phyloP scores from a whole-genome alignment of 2,888 invertebrate species.

The Hermaeophaga mercurialis region DNA sequence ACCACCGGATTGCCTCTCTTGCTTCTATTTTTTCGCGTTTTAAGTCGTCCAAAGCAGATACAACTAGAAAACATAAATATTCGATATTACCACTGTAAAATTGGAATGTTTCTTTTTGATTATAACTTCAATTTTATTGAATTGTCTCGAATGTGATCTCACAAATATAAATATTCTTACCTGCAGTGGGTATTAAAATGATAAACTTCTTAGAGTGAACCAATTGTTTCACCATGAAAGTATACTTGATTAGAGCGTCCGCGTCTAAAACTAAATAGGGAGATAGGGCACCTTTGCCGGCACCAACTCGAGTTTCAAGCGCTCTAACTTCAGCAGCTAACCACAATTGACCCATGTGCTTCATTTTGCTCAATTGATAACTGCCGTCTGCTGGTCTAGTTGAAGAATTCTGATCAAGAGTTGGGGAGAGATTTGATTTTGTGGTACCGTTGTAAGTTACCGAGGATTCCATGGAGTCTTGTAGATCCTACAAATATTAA shows the following conservation, averaged over 20 bases:
- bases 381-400: slow-evolving; percentile 21
- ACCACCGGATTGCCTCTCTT: slow-evolving; percentile 91
- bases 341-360: slow-evolving; percentile 89
- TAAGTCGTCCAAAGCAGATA: slow-evolving; percentile 85
- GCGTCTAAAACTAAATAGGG: slow-evolving; percentile 90
- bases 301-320: slow-evolving; percentile 73
- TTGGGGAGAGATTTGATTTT: slow-evolving; percentile 2
- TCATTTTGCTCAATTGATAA: slow-evolving; percentile 68
- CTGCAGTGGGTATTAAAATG: slow-evolving; percentile 84
- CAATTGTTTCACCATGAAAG: slow-evolving; percentile 79
- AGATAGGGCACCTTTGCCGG: slow-evolving; percentile 65
- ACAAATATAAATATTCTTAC: slow-evolving; percentile 61
- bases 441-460: slow-evolving; percentile 10
- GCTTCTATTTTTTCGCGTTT: slow-evolving; percentile 85
- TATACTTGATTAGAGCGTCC: slow-evolving; percentile 76
- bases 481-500: slow-evolving; percentile 12
- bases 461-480: not conserved
- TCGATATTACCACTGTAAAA: too few relatives aligned
- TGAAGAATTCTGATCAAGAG: slow-evolving; percentile 11
- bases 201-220: slow-evolving; percentile 84
- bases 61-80: slow-evolving; percentile 64
- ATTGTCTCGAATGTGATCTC: too few relatives aligned
- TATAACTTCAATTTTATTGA: too few relatives aligned
- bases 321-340: slow-evolving; percentile 79
- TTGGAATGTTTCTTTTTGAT: too few relatives aligned